phyloP scores from a whole-genome alignment of 1,140 invertebrate species.

The Drosophila malerkotliana region DNA sequence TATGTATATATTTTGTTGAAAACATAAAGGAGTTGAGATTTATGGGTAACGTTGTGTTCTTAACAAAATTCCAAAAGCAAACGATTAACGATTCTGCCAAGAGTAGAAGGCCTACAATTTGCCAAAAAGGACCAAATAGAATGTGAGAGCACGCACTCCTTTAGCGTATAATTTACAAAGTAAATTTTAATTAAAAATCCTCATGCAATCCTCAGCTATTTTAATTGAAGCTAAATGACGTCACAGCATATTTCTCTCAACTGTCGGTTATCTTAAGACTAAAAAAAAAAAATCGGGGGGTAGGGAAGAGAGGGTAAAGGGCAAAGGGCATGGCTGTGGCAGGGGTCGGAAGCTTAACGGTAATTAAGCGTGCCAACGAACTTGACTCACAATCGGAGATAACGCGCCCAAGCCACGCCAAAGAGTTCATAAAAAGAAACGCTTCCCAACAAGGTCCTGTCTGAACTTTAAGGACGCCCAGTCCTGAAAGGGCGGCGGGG shows the following conservation, averaged over 20 bases:
- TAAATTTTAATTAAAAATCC: slow-evolving; percentile 81
- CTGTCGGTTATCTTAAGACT: slow-evolving; percentile 26
- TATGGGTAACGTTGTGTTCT: not conserved
- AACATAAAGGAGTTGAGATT: slow-evolving; percentile 3
- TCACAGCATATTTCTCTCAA: slow-evolving; percentile 54
- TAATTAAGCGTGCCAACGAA: slow-evolving; percentile 73
- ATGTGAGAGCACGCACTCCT: slow-evolving; percentile 63
- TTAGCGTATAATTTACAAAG: slow-evolving; percentile 78
- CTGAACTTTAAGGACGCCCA: not conserved
- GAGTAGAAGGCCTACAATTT: not conserved
- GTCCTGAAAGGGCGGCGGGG: not conserved
- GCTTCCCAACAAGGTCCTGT: slow-evolving; percentile 15
- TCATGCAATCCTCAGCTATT: slow-evolving; percentile 77
- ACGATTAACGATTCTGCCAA: slow-evolving; percentile 1
- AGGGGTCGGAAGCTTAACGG: slow-evolving; percentile 6
- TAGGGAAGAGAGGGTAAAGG: too few species aligned
- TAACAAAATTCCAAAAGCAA: slow-evolving; percentile 3
- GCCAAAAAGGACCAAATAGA: slow-evolving; percentile 13
- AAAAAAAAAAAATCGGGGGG: not conserved
- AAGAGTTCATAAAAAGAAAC: slow-evolving; percentile 70
- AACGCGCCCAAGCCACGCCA: slow-evolving; percentile 55
- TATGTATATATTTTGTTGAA: not conserved
- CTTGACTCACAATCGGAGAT: slow-evolving; percentile 56
- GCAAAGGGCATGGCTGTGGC: not conserved
- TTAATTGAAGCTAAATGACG: slow-evolving; percentile 79